Percentiles rank a stretch among this genome's conserved stretches.
Evolutionary conservation across 2,113 vertebrate genomes (phyloP).

Genomic region (Ictalurus furcatus): DNA sequence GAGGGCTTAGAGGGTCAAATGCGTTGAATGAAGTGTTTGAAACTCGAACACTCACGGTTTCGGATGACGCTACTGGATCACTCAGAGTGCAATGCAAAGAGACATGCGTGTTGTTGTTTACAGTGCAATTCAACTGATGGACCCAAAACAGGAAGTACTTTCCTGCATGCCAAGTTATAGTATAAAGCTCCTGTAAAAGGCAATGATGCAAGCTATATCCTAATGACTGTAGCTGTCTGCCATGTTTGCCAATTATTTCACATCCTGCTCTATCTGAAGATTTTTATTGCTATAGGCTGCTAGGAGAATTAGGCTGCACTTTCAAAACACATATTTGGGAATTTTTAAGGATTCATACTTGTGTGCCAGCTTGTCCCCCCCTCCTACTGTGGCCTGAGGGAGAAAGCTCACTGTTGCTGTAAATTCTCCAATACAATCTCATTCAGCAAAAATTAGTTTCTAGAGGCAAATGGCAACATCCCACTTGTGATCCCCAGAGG

Average conservation of each 20-base stretch:
- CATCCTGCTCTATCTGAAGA: not conserved
- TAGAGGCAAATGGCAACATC: constrained; percentile 29
- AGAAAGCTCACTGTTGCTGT: constrained; percentile 17
- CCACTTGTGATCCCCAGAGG: constrained; percentile 23
- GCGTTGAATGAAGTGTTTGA: not conserved
- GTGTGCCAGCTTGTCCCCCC: not conserved
- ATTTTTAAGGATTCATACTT: constrained; percentile 16
- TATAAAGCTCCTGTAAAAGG: not conserved
- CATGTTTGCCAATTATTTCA: not conserved
- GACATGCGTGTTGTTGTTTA: not conserved
- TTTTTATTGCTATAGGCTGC: not conserved
- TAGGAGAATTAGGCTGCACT: constrained; percentile 8
- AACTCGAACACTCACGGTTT: constrained; percentile 4
- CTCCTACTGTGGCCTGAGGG: not conserved
- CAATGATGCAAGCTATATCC: not conserved
- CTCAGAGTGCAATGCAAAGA: not conserved
- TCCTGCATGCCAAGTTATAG: not conserved
- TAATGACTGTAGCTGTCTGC: not conserved
- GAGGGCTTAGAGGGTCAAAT: constrained; percentile 33
- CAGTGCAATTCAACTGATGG: not conserved
- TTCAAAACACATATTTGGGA: constrained; percentile 26
- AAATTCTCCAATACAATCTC: constrained; percentile 17
- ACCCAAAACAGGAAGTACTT: not conserved
- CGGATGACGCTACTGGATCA: not conserved
- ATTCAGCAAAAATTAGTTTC: constrained; percentile 25